Conservation (phyloP, 2,888 invertebrate species). For the Stratiomys singularior region DNA sequence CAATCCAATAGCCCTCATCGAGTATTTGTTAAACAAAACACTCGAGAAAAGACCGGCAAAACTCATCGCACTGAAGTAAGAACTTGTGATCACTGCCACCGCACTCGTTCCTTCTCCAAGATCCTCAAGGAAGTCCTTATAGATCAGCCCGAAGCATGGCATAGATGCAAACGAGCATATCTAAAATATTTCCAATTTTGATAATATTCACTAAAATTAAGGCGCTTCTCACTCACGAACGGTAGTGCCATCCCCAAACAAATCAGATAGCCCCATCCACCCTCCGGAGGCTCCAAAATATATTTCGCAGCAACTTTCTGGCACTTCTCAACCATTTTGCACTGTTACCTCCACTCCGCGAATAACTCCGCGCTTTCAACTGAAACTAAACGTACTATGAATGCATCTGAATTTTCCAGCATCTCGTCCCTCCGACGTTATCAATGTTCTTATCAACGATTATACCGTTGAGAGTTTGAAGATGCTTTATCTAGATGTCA, state of each 20-base stretch:
- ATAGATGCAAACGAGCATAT: conserved; percentile 74
- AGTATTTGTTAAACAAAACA: conserved; percentile 73
- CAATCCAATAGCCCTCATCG: conserved; percentile 75
- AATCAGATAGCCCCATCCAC: conserved; percentile 84
- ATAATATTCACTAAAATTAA: background rate
- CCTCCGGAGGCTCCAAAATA: conserved; percentile 71
- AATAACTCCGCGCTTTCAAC: background rate
- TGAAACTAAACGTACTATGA: background rate
- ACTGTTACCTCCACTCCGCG: background rate
- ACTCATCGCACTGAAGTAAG: conserved; percentile 69
- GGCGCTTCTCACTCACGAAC: conserved; percentile 71
- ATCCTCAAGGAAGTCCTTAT: conserved; percentile 74
- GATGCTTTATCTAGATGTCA: no score
- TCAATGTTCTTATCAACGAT: background rate
- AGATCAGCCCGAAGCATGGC: conserved; percentile 77
- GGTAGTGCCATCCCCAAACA: conserved; percentile 78
- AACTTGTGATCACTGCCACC: conserved; percentile 75
- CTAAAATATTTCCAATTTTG: conserved; percentile 65
- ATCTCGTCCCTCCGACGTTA: background rate
- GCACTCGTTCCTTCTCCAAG: conserved; percentile 77
- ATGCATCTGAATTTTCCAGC: background rate
- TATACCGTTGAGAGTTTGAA: no score
- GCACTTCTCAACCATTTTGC: background rate
- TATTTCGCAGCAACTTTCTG: background rate
- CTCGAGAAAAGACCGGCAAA: conserved; percentile 72